These are phyloP conservation scores for Lasiommata megera DNA, from an alignment of 2,888 invertebrate genomes.

Conservation along the genomic window DNA sequence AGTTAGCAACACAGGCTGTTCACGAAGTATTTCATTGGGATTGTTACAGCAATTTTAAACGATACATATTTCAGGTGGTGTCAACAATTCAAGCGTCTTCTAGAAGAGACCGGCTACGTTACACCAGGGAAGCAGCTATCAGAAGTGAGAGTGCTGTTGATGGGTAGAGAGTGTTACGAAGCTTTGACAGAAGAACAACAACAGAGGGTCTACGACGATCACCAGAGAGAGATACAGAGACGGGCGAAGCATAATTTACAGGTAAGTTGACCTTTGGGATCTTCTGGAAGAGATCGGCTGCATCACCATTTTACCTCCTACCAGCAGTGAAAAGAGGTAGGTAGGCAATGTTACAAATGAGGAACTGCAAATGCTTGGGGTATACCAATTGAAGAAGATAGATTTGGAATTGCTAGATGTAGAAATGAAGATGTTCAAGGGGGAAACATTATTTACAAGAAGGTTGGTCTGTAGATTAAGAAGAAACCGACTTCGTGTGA, in stretches of 20 bases:
- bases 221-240: slow-evolving; percentile 94
- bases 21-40: too few species aligned
- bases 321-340: not conserved
- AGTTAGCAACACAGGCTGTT: too few species aligned
- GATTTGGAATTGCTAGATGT: too few species aligned
- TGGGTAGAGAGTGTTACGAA: slow-evolving; percentile 97
- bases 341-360: not conserved
- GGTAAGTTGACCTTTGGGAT: slow-evolving; percentile 54
- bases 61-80: slow-evolving; percentile 86
- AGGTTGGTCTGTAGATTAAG: too few species aligned
- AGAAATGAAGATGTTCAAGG: too few species aligned
- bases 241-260: slow-evolving; percentile 95
- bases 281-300: not conserved
- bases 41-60: not conserved
- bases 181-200: slow-evolving; percentile 94
- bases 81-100: slow-evolving; percentile 94
- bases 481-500: too few species aligned
- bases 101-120: slow-evolving; percentile 96
- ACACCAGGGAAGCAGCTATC: slow-evolving; percentile 96
- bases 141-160: slow-evolving; percentile 94
- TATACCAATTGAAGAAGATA: too few species aligned
- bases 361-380: not conserved
- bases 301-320: too few species aligned
- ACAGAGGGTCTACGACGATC: slow-evolving; percentile 95
- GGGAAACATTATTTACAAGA: too few species aligned